Conservation (phyloP, 2,797 vertebrate species). For the Semaprochilodus insignis region DNA sequence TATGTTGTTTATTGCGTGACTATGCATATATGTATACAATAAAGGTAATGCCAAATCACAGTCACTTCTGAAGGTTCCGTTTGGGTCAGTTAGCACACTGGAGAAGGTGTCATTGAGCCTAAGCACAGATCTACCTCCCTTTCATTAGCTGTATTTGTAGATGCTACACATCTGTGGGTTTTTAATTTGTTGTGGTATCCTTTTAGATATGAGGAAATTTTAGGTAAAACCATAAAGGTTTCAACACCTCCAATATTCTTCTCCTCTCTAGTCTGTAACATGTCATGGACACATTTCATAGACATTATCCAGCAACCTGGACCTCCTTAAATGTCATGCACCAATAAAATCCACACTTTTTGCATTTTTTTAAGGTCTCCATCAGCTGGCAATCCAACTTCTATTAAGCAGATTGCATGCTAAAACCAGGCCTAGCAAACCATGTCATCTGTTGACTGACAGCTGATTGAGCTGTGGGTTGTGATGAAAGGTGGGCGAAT, state of each 20-base stretch:
- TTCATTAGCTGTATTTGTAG: background rate
- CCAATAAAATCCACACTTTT: background rate
- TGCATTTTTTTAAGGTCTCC: background rate
- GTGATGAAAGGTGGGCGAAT: background rate
- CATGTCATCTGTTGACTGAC: background rate
- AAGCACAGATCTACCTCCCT: background rate
- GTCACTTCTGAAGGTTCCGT: background rate
- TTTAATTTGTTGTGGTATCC: background rate
- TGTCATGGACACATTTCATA: background rate
- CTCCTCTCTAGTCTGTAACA: no score
- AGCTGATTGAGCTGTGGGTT: background rate
- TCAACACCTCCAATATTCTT: no score
- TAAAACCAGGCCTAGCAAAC: background rate
- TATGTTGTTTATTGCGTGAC: background rate
- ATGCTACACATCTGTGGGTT: background rate
- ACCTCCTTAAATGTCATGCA: background rate
- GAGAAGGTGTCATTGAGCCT: background rate
- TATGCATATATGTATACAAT: background rate
- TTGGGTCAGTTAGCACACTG: background rate
- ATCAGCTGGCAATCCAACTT: background rate
- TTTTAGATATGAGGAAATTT: background rate
- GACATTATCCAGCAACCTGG: background rate
- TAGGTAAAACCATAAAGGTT: background rate
- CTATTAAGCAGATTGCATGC: background rate
- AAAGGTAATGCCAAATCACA: background rate